These are phyloP conservation scores for Zalophus californianus DNA, from an alignment of 2,797 vertebrate species.

Conservation along the genomic window DNA sequence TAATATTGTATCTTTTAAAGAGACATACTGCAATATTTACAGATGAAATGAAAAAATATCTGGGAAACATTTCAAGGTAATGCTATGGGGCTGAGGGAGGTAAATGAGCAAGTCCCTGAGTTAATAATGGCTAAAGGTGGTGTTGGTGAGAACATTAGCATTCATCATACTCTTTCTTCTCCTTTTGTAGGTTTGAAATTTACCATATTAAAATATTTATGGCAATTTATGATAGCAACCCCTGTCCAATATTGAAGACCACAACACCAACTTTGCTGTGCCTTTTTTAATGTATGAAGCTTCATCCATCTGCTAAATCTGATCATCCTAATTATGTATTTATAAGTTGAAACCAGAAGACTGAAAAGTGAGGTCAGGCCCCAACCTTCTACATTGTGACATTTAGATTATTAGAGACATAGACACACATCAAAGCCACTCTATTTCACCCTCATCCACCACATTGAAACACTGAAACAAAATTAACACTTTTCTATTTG, in stretches of 20 bases:
- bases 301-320: background rate
- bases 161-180: background rate
- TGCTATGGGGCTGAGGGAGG: fast-evolving
- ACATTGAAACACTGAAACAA: background rate
- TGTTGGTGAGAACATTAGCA: background rate
- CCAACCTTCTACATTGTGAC: slow-evolving; percentile 36
- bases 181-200: background rate
- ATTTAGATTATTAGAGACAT: background rate
- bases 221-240: background rate
- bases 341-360: background rate
- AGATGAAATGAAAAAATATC: background rate
- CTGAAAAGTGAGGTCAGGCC: background rate
- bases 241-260: background rate
- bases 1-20: background rate
- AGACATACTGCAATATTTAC: background rate
- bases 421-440: slow-evolving; percentile 30
- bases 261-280: background rate
- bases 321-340: background rate
- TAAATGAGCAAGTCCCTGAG: background rate
- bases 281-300: background rate
- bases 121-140: background rate
- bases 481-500: slow-evolving; percentile 45
- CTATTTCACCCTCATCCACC: background rate
- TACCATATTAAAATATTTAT: background rate
- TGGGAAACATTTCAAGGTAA: background rate